Evolutionary conservation across 1,140 invertebrate species (phyloP).

Genomic region (Augochlora pura): DNA sequence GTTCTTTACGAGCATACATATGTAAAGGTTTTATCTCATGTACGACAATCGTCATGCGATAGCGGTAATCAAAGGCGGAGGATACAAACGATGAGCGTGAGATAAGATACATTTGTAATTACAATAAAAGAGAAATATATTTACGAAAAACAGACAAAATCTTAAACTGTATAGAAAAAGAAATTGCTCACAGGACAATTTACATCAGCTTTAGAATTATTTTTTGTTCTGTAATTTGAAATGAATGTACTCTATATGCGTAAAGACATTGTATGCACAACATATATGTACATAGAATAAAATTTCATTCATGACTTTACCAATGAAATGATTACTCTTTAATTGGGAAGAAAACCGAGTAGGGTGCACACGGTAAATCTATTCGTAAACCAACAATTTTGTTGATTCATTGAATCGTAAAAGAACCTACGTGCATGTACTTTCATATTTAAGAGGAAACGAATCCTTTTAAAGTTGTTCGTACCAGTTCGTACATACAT

Average conservation of each 20-base stretch:
- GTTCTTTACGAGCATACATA: neutral
- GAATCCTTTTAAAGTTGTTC: neutral
- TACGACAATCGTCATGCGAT: neutral
- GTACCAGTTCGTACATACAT: neutral
- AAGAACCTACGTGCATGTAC: neutral
- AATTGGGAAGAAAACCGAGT: neutral
- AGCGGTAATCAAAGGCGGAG: neutral
- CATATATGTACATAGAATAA: neutral
- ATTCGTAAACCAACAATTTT: neutral
- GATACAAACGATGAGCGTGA: neutral
- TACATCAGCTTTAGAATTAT: neutral
- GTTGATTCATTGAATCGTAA: constrained; percentile 7
- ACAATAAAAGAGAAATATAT: neutral
- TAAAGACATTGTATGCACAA: neutral
- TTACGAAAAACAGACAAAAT: neutral
- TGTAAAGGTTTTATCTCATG: constrained; percentile 6
- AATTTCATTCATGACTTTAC: neutral
- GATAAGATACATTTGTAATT: too few relatives aligned
- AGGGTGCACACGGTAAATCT: neutral
- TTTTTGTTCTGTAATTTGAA: neutral
- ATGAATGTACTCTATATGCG: neutral
- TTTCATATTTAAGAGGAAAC: too few relatives aligned
- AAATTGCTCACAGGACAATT: neutral
- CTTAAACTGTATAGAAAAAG: neutral
- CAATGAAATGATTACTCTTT: constrained; percentile 16